Evolutionary conservation across 2,888 invertebrate genomes (phyloP).

Genomic region (Aromia moschata): DNA sequence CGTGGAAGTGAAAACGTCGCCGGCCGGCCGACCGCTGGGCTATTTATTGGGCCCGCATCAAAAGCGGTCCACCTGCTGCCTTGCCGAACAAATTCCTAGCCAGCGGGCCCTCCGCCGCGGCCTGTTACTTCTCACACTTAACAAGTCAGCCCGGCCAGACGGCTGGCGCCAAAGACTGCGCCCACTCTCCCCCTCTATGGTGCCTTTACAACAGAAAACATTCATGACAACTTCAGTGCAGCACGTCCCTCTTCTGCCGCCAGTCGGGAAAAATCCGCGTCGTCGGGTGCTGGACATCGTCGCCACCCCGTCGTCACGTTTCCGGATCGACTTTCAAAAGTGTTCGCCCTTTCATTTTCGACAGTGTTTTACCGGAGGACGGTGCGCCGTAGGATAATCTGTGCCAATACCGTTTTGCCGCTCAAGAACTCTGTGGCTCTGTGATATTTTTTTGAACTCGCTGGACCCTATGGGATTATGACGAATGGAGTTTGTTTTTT

Average conservation of each 20-base stretch:
- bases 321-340: too few species aligned
- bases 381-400: background rate
- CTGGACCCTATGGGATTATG: constrained; percentile 38
- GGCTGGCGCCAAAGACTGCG: constrained; percentile 66
- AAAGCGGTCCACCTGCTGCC: constrained; percentile 37
- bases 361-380: too few species aligned
- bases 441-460: constrained; percentile 27
- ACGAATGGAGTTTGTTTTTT: constrained; percentile 36
- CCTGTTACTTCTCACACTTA: constrained; percentile 66
- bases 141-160: constrained; percentile 58
- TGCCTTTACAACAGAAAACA: constrained; percentile 51
- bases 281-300: too few species aligned
- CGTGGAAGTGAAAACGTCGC: too few species aligned
- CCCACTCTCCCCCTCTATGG: constrained; percentile 63
- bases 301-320: too few species aligned
- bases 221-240: constrained; percentile 49
- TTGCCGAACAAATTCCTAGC: constrained; percentile 52
- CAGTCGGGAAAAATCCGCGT: constrained; percentile 4
- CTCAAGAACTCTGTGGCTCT: constrained; percentile 13
- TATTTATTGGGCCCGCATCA: constrained; percentile 21
- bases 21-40: too few species aligned
- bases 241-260: constrained; percentile 10
- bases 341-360: too few species aligned
- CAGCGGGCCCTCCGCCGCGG: constrained; percentile 63
- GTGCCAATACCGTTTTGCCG: constrained; percentile 29